A percentile compares a stretch with the other conserved stretches of the same genome.
Conservation (phyloP, 2,113 vertebrate genomes). For the Talpa occidentalis region DNA sequence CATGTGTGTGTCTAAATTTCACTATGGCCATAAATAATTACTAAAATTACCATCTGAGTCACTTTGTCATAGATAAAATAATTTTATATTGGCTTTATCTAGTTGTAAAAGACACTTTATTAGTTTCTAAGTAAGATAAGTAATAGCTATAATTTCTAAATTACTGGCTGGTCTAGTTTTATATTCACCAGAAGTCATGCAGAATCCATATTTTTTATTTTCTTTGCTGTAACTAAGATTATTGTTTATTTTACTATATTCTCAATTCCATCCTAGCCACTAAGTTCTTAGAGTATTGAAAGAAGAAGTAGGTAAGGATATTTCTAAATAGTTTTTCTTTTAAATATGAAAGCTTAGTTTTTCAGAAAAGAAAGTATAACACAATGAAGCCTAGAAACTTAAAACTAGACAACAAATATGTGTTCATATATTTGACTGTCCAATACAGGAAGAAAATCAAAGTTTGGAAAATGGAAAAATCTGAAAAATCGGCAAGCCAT, state of each 20-base stretch:
- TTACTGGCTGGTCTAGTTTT: neutral
- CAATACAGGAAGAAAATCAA: neutral
- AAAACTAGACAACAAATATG: conserved; percentile 1
- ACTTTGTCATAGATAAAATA: neutral
- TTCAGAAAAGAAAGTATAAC: neutral
- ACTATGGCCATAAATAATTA: neutral
- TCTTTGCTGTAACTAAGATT: neutral
- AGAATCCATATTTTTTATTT: neutral
- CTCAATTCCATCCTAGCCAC: neutral
- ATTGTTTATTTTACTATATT: neutral
- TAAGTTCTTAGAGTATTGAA: neutral
- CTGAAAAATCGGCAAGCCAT: neutral
- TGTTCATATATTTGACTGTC: neutral
- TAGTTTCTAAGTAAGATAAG: neutral
- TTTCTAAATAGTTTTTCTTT: neutral
- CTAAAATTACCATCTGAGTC: conserved; percentile 22
- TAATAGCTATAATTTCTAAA: neutral
- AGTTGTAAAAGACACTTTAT: neutral
- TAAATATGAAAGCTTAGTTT: neutral
- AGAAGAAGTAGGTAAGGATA: neutral
- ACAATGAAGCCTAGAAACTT: neutral
- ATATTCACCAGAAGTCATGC: neutral
- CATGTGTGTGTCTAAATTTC: neutral
- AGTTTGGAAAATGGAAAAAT: neutral
- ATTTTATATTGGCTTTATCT: neutral